These are phyloP conservation scores for Patella ulyssiponensis DNA, from an alignment of 2,888 invertebrate genomes.

Conservation along the genomic window DNA sequence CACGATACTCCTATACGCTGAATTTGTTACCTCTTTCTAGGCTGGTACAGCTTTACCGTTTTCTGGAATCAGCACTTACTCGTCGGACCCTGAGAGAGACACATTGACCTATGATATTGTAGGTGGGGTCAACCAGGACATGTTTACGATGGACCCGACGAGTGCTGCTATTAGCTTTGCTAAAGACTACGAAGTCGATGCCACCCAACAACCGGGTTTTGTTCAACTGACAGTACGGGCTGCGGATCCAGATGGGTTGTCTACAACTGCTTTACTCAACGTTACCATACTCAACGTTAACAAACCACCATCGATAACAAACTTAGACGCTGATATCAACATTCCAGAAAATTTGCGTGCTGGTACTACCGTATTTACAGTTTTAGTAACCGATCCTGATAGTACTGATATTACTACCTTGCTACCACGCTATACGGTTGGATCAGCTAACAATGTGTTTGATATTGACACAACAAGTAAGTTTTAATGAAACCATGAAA, in stretches of 20 bases:
- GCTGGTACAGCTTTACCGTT: neutral
- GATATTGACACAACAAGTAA: neutral
- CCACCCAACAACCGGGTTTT: neutral
- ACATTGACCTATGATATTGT: neutral
- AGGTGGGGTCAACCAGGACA: neutral
- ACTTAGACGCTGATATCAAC: neutral
- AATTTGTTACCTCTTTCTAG: neutral
- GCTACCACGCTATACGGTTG: neutral
- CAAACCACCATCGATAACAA: neutral
- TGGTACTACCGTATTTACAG: neutral
- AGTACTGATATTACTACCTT: neutral
- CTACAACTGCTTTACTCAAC: neutral
- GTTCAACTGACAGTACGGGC: neutral
- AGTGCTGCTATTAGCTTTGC: neutral
- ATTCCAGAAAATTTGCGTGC: neutral
- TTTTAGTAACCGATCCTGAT: neutral
- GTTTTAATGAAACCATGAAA: neutral
- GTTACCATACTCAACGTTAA: neutral
- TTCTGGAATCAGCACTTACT: neutral
- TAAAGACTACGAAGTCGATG: slow-evolving; percentile 4
- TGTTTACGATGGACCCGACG: neutral
- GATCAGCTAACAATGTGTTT: neutral
- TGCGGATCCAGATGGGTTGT: neutral
- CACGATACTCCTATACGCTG: too few species aligned
- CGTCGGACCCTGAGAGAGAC: slow-evolving; percentile 1